Evolutionary conservation across 2,113 vertebrate genomes (phyloP).

Genomic region (Zapus hudsonius): DNA sequence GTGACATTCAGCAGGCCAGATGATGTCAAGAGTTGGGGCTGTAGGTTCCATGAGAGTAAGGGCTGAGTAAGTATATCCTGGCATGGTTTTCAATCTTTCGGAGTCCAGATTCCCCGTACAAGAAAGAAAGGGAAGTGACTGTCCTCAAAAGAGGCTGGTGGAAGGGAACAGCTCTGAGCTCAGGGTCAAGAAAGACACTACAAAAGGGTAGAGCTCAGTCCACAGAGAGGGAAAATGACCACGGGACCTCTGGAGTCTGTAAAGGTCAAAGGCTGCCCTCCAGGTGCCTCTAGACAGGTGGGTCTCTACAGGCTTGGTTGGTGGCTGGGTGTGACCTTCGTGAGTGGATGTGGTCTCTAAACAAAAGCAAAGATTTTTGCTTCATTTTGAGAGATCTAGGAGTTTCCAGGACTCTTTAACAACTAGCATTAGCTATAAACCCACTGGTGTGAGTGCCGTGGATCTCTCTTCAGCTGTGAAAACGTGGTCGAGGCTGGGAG

Average conservation of each 20-base stretch:
- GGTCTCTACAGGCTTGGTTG: too few species aligned
- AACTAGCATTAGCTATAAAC: neutral
- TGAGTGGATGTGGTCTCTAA: too few species aligned
- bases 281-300: too few species aligned
- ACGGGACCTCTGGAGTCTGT: too few species aligned
- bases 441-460: neutral
- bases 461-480: too few species aligned
- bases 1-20: too few species aligned
- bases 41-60: neutral
- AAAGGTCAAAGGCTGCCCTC: neutral
- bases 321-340: too few species aligned
- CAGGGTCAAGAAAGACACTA: neutral
- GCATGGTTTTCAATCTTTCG: neutral
- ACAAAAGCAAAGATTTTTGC: neutral
- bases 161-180: neutral
- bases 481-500: fast-evolving
- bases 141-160: neutral
- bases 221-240: neutral
- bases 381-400: neutral
- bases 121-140: neutral
- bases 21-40: neutral
- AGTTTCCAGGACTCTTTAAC: neutral
- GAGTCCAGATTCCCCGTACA: neutral
- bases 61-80: neutral
- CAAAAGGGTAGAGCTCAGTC: too few species aligned